phyloP scores from a whole-genome alignment of 2,113 vertebrate species.

The Heteronetta atricapilla region DNA sequence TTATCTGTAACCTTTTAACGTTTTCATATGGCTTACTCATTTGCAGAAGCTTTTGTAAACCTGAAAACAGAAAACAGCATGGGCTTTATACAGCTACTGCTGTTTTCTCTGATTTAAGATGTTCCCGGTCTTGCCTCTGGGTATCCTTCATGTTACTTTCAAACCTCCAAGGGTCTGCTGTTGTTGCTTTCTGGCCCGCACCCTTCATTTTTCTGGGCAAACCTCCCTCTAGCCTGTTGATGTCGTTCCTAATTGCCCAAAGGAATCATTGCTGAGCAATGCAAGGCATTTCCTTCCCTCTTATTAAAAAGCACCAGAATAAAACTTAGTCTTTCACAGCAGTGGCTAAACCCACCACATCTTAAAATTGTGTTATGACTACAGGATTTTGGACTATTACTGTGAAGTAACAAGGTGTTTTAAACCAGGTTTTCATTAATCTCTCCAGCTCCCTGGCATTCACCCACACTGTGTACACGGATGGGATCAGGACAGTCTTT shows the following conservation, averaged over 20 bases:
- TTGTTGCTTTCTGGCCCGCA: slow-evolving; percentile 32
- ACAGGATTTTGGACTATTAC: neutral
- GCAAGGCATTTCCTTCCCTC: slow-evolving; percentile 68
- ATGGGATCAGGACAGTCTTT: neutral
- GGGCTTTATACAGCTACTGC: slow-evolving; percentile 12
- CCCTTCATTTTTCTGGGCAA: slow-evolving; percentile 59
- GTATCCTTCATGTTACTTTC: slow-evolving; percentile 32
- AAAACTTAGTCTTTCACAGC: slow-evolving; percentile 42
- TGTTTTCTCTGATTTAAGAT: neutral
- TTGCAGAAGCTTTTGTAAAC: slow-evolving; percentile 37
- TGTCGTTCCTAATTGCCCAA: slow-evolving; percentile 59
- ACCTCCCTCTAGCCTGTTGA: slow-evolving; percentile 52
- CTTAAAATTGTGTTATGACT: neutral
- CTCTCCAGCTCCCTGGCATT: neutral
- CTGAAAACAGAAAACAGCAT: slow-evolving; percentile 44
- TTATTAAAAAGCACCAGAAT: slow-evolving; percentile 66
- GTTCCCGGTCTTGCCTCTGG: neutral
- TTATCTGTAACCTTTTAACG: slow-evolving; percentile 63
- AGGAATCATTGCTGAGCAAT: slow-evolving; percentile 64
- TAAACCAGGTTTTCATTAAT: neutral
- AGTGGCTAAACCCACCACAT: neutral
- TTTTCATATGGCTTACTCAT: slow-evolving; percentile 50
- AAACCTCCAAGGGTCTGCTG: slow-evolving; percentile 50
- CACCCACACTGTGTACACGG: neutral
- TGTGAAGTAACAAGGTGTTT: neutral